phyloP scores from a whole-genome alignment of 2,888 invertebrate genomes.

The Macropis europaea region DNA sequence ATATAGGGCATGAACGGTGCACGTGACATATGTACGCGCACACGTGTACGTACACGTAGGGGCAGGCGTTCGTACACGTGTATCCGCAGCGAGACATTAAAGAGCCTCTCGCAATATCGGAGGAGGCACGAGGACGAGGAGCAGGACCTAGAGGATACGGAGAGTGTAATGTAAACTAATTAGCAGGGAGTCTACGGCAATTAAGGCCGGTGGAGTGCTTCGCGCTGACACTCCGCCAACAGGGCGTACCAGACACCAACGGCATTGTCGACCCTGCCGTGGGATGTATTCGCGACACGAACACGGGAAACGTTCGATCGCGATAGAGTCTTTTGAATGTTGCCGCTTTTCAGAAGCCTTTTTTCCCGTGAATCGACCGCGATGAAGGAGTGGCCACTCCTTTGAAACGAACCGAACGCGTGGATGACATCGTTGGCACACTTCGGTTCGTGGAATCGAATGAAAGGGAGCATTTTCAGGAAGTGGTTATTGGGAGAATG shows the following conservation, averaged over 20 bases:
- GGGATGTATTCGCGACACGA: constrained; percentile 10
- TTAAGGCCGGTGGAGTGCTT: constrained; percentile 76
- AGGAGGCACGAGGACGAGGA: constrained; percentile 59
- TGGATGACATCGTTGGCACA: too few species aligned
- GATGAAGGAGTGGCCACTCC: too few species aligned
- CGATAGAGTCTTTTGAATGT: too few species aligned
- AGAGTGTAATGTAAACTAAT: constrained; percentile 79
- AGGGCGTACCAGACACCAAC: constrained; percentile 33
- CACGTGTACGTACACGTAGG: constrained; percentile 15
- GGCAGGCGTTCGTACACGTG: constrained; percentile 34
- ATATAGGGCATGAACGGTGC: background rate
- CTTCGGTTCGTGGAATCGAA: too few species aligned
- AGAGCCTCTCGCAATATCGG: constrained; percentile 71
- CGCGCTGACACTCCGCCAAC: constrained; percentile 73
- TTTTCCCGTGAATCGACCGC: too few species aligned
- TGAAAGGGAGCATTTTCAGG: too few species aligned
- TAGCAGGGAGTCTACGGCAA: constrained; percentile 78
- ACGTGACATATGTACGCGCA: constrained; percentile 24
- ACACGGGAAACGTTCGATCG: constrained; percentile 13
- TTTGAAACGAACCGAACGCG: too few species aligned
- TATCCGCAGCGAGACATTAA: constrained; percentile 56
- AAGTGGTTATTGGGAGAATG: too few species aligned
- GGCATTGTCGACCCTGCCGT: constrained; percentile 25
- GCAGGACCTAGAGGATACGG: constrained; percentile 70
- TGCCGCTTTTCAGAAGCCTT: too few species aligned